A percentile compares a stretch with the other conserved stretches of the same genome.
Conservation (phyloP, 1,140 invertebrate genomes). For the Nephila pilipes region DNA sequence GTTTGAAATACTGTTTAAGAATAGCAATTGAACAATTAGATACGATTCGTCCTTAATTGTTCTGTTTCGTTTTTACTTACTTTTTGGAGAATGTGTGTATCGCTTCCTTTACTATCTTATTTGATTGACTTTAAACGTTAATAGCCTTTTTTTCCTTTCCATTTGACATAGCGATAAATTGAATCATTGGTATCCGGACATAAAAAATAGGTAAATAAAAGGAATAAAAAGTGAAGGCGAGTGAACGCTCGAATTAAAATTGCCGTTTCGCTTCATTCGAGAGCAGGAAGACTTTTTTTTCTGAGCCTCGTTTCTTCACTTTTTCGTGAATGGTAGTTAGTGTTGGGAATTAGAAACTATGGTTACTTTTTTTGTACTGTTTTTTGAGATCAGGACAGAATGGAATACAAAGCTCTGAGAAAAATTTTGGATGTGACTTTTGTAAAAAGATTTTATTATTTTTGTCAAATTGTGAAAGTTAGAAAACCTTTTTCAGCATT, state of each 20-base stretch:
- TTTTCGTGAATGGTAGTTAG: not conserved
- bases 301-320: not conserved
- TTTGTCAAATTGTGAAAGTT: too few relatives aligned
- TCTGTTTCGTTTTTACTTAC: slow-evolving; percentile 30
- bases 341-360: not conserved
- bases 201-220: slow-evolving; percentile 40
- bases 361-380: not conserved
- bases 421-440: not conserved
- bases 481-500: too few relatives aligned
- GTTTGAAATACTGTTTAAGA: slow-evolving; percentile 26
- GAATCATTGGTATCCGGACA: not conserved
- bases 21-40: slow-evolving; percentile 35
- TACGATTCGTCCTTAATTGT: not conserved
- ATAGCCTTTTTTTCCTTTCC: slow-evolving; percentile 42
- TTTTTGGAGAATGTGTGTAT: not conserved
- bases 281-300: not conserved
- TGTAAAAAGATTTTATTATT: too few relatives aligned
- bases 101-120: not conserved
- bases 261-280: not conserved
- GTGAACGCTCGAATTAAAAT: slow-evolving; percentile 13
- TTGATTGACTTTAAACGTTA: slow-evolving; percentile 43
- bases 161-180: slow-evolving; percentile 55
- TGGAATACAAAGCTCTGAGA: not conserved
- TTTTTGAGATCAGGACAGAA: not conserved
- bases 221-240: slow-evolving; percentile 23